Evolutionary conservation across 2,888 invertebrate species (phyloP).

Genomic region (Cybosia mesomella): DNA sequence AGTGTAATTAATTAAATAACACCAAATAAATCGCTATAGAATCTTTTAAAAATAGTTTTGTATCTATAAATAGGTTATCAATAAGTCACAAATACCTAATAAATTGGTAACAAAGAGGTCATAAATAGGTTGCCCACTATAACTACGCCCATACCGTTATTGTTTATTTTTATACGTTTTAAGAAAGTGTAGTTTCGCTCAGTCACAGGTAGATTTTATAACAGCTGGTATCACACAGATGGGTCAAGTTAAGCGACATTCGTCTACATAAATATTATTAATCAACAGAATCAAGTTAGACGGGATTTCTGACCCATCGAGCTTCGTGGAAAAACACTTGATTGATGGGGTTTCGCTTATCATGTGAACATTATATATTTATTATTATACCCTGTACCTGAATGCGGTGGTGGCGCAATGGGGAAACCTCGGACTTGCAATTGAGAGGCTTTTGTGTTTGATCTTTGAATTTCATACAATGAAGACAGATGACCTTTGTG

Average conservation of each 20-base stretch:
- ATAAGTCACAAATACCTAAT: too few relatives aligned
- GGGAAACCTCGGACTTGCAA: too few relatives aligned
- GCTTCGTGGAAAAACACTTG: background rate
- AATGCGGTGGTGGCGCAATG: background rate
- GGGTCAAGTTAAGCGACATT: slow-evolving; percentile 8
- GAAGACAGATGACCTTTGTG: too few relatives aligned
- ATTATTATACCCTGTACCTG: background rate
- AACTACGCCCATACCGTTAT: too few relatives aligned
- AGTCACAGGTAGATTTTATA: background rate
- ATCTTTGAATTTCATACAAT: too few relatives aligned
- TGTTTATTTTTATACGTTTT: background rate
- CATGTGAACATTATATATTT: slow-evolving; percentile 1
- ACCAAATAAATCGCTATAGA: too few relatives aligned
- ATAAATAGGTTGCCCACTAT: too few relatives aligned
- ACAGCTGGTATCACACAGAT: background rate
- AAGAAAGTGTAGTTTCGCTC: background rate
- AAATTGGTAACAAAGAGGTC: too few relatives aligned
- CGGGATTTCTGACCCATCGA: slow-evolving; percentile 11
- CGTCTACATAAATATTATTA: slow-evolving; percentile 11
- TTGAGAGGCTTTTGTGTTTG: too few relatives aligned
- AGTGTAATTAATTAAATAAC: too few relatives aligned
- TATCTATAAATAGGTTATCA: background rate
- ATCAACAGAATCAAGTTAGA: slow-evolving; percentile 20
- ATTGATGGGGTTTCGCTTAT: background rate
- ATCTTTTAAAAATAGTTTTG: too few relatives aligned